Evolutionary conservation across 2,113 vertebrate genomes (phyloP), one percentile per base, ranked within the genome.

Genomic region (Vanacampus margaritifer): DNA sequence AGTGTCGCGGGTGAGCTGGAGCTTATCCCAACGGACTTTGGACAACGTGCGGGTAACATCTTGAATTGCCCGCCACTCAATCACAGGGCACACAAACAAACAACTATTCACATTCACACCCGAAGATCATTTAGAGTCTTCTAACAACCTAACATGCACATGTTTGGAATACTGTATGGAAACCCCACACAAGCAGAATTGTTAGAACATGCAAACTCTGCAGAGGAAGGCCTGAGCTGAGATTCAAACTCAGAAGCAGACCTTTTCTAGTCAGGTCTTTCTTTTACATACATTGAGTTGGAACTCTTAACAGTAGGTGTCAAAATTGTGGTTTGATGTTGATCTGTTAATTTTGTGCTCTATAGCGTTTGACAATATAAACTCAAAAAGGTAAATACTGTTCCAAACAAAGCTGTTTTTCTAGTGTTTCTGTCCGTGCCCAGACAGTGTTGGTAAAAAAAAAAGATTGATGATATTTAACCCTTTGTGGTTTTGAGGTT

Each of bases 401-500:
- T 67, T 37, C 60, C 46, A 56, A 35, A 12, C 8, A 46, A 57
- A 48, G 46, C 45, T 37, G 57, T 37, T 57, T 17, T 16, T 57
- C 32, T 13, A 13, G 21, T 50, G 17, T 81, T 74, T 79, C 79
- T 83, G 84, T 83, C 88, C 78, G 67, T 79, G 62, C 62, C 76
- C 72, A 90, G 90, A 92, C 91, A 91, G 87, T 82, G 83, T 81
- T 85, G 86, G 88, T 90, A 32, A 32, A 32, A 32, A 89, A 87
- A 85, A 84, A 90, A 90, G 90, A 91, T 90, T 88, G 86, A 92
- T 92, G 88, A 88, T 86, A 84, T 86, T 90, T 91, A 90, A 90
- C 91, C 89, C 87, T 84, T 84, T 79, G 90, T 87, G 89, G 90
- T 90, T 89, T 87, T 79, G 82, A 85, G 90, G 90, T 86, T 89